Base-by-base conservation (phyloP, 2,888 invertebrate species). In the Taphrorychus bicolor region DNA sequence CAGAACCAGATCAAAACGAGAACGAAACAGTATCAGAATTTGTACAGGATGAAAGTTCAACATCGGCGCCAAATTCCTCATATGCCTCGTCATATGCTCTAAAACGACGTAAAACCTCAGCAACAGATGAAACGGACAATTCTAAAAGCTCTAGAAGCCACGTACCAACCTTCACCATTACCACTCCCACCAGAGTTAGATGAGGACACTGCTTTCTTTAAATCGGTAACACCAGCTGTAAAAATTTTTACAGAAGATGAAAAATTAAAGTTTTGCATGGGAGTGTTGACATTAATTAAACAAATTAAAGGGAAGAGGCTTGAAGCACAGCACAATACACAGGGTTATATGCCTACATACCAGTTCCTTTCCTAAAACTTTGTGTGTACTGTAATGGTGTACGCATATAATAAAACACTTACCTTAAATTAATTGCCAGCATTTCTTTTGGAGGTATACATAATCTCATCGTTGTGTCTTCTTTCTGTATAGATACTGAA, bases 391-490 rank as follows among this genome's bases (percentile, higher is more conserved):
- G n/a, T n/a, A n/a, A n/a, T n/a, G n/a, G n/a, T n/a, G n/a, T n/a
- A n/a, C n/a, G n/a, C n/a, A n/a, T n/a, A n/a, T 18, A 51, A 51
- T 19, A 4, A 51, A 51, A 17, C 14, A n/a, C 51, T 51, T 51
- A 18, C 51, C 51, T 17, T n/a, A 54, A 18, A 16, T 3, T 54
- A 14, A 54, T 16, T 14, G 54, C 24, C 9, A 54, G 54, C 40
- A 24, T 51, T 40, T 52, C 60, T 24, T 24, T 54, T 16, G 61
- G 42, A 21, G 54, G 61, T 17, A 61, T 49, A 16, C 2, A 41
- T 22, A 14, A 17, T 42, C 42, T 21, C 41, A 54, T 41, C 17
- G 5, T 14, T 7, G 62, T 62, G 22, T 62, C 48, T 56, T 62
- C 11, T n/a, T 7, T 1, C 2, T 16, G n/a, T n/a, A 51, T 51